Conservation (phyloP, 2,888 invertebrate genomes). For the Drosophila paramelanica region DNA sequence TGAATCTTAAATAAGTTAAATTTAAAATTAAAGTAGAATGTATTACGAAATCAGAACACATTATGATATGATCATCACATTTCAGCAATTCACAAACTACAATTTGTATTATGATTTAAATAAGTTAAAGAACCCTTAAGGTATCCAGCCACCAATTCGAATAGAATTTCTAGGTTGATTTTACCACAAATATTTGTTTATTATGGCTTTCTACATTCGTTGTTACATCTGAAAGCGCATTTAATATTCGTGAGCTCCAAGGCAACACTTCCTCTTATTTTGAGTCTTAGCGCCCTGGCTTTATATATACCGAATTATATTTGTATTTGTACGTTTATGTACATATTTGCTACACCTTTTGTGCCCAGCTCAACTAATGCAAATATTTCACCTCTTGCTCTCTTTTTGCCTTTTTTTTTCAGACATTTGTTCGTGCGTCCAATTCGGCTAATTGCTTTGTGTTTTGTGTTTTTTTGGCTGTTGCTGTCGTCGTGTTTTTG, state of each 20-base stretch:
- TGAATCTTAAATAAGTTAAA: no score
- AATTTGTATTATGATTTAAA: no score
- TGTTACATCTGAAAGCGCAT: background rate
- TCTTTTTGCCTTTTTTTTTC: conserved; percentile 45
- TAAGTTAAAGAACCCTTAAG: no score
- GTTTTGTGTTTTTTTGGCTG: conserved; percentile 36
- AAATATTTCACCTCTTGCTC: conserved; percentile 67
- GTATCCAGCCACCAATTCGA: no score
- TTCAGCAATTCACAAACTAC: no score
- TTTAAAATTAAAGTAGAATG: no score
- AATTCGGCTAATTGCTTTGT: conserved; percentile 76
- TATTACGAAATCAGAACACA: no score
- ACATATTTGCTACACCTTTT: conserved; percentile 56
- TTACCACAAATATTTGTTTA: no score
- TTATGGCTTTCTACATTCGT: no score
- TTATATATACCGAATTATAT: conserved; percentile 26
- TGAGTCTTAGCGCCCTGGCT: conserved; percentile 3
- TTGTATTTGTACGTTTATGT: conserved; percentile 58
- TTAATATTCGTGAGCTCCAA: background rate
- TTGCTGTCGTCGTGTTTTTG: conserved; percentile 25
- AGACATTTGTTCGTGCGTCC: conserved; percentile 71
- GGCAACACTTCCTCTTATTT: background rate
- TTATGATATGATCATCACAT: no score
- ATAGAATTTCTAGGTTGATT: no score
- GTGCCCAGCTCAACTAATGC: conserved; percentile 62